Percentiles rank a stretch among this genome's conserved stretches.
Evolutionary conservation across 2,113 vertebrate genomes (phyloP).

Genomic region (Brachyhypopomus gauderio): DNA sequence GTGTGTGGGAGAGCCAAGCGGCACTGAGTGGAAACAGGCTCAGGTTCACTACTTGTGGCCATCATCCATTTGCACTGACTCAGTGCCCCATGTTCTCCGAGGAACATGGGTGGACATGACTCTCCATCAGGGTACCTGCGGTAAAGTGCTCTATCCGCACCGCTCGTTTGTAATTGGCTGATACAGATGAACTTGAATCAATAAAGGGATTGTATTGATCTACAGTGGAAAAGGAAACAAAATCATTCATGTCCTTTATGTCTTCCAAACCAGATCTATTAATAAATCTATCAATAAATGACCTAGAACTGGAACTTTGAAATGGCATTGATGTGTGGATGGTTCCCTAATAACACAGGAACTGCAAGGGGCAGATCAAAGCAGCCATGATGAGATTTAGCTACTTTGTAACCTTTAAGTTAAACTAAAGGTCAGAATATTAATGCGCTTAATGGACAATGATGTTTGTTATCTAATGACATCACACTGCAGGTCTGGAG

Average conservation of each 20-base stretch:
- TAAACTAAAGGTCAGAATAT: too few species aligned
- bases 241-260: slow-evolving; percentile 64
- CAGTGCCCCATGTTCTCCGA: slow-evolving; percentile 71
- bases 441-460: too few species aligned
- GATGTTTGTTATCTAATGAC: too few species aligned
- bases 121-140: slow-evolving; percentile 82
- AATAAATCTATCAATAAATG: background rate
- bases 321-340: background rate
- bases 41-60: slow-evolving; percentile 11
- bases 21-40: slow-evolving; percentile 2
- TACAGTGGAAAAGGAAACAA: slow-evolving; percentile 78
- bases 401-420: too few species aligned
- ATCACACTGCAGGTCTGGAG: background rate
- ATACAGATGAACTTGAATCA: slow-evolving; percentile 83
- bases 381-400: too few species aligned
- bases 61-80: slow-evolving; percentile 48
- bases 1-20: slow-evolving; percentile 36
- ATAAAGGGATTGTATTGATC: slow-evolving; percentile 89
- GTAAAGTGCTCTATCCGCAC: slow-evolving; percentile 82
- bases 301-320: background rate
- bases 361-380: too few species aligned
- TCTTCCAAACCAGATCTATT: background rate
- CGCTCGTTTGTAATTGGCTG: slow-evolving; percentile 83
- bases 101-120: slow-evolving; percentile 78
- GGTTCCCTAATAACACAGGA: background rate